These are phyloP conservation scores for Boulengeromyrus knoepffleri DNA, from an alignment of 2,113 vertebrate genomes.

Conservation along the genomic window DNA sequence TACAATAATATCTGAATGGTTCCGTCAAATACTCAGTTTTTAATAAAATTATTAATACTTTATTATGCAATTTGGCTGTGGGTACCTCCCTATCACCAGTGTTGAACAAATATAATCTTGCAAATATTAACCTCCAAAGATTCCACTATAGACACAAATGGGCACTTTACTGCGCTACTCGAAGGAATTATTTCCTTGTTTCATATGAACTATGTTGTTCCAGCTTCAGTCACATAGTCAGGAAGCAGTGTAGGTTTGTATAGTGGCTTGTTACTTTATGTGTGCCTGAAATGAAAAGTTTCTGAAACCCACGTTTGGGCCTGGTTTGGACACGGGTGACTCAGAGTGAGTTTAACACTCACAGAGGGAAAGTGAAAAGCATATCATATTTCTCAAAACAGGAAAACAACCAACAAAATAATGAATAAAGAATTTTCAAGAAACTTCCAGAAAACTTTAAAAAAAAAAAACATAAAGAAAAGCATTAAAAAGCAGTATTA, in stretches of 20 bases:
- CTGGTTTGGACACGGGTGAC: not conserved
- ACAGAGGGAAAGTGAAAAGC: not conserved
- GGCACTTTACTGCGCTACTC: not conserved
- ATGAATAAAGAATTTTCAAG: not conserved
- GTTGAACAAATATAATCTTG: not conserved
- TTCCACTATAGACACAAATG: not conserved
- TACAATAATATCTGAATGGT: not conserved
- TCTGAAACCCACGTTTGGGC: not conserved
- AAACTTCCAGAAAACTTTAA: not conserved
- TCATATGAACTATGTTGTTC: not conserved
- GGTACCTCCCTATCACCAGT: not conserved
- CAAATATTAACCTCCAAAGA: not conserved
- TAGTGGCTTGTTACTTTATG: not conserved
- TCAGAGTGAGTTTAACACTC: not conserved
- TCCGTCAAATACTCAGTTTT: not conserved
- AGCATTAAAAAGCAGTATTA: not conserved
- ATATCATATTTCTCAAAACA: not conserved
- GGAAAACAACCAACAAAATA: not conserved
- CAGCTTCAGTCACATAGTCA: not conserved
- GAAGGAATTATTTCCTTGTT: not conserved
- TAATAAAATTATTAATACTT: not conserved
- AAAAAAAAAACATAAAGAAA: not conserved
- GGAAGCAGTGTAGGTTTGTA: not conserved
- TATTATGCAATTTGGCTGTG: not conserved
- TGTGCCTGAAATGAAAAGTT: not conserved